Base-by-base conservation (phyloP, 2,888 invertebrate genomes). In the Argyra leucocephala region DNA sequence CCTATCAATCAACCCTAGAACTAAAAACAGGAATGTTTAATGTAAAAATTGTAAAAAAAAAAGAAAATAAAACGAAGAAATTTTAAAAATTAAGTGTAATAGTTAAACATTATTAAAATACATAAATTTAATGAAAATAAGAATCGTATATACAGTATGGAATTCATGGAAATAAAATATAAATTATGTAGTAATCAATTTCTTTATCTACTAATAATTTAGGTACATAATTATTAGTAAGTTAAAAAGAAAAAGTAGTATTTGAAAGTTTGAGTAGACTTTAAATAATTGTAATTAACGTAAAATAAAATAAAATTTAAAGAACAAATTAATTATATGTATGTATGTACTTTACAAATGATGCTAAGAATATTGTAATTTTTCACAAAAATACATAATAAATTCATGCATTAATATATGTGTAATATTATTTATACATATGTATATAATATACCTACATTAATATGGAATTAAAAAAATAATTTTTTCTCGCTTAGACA, bases 331-430 rank as follows among this genome's bases (percentile, higher is more conserved):
- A 48, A 12, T 5, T 18, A 48, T 48, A 31, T 7, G 5, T 31
- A 31, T 31, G 31, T 31, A 31, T n/a, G 10, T 31, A 48, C 12
- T 48, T 48, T 12, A 31, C 12, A 48, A 48, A 48, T 12, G 18
- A 48, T 18, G 48, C 48, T 48, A 48, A 48, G 48, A 48, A 48
- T 48, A 48, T 48, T 48, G 48, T 48, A 48, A 48, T 48, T 48
- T 18, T 48, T 18, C 48, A 48, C 48, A 48, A 15, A 48, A 48
- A 37, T 18, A 48, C 18, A 48, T 48, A 31, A 10, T 31, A n/a
- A 5, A 48, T 48, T 5, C 48, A 48, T 12, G 1, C 48, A 12
- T 48, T 18, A 48, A 48, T 48, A 48, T 48, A 48, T 48, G n/a
- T 48, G 15, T 48, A 37, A 31, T 48, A 48, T 48, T 48, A 48